Evolutionary conservation across 1,140 invertebrate species (phyloP).

Genomic region (Bombus superbus): DNA sequence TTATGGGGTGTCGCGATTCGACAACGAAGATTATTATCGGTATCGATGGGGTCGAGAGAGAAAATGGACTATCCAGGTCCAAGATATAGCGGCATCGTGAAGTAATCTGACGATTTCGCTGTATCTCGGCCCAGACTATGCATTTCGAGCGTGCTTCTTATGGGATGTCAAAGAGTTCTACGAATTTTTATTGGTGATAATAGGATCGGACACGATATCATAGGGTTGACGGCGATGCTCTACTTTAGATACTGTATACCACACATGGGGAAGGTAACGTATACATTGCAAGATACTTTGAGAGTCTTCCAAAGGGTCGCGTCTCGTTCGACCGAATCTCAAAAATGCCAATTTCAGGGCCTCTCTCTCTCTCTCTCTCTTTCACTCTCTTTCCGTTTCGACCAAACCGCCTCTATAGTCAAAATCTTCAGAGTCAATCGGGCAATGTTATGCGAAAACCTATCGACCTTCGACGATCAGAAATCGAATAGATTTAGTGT

Average conservation of each 20-base stretch:
- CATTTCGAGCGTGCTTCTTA: constrained; percentile 53
- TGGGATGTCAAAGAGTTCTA: constrained; percentile 32
- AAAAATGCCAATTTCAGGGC: neutral
- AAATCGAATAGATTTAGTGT: too few relatives aligned
- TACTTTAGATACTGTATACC: constrained; percentile 21
- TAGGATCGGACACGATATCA: constrained; percentile 5
- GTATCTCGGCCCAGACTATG: neutral
- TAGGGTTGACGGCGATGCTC: constrained; percentile 31
- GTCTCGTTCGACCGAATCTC: constrained; percentile 20
- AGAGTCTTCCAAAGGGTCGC: constrained; percentile 2
- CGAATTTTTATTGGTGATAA: constrained; percentile 34
- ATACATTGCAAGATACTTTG: constrained; percentile 5
- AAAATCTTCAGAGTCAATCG: neutral
- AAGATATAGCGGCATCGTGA: too few relatives aligned
- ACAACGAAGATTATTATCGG: too few relatives aligned
- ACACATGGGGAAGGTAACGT: neutral
- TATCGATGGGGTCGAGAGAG: too few relatives aligned
- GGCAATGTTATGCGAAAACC: too few relatives aligned
- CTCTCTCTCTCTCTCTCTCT: neutral
- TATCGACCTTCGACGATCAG: too few relatives aligned
- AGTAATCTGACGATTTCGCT: neutral
- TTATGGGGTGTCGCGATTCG: too few relatives aligned
- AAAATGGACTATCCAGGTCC: too few relatives aligned
- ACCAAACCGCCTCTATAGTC: constrained; percentile 43
- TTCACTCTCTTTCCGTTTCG: neutral